These are phyloP conservation scores for Cyrtodaria siliqua DNA, from an alignment of 2,888 invertebrate species.

Conservation along the genomic window DNA sequence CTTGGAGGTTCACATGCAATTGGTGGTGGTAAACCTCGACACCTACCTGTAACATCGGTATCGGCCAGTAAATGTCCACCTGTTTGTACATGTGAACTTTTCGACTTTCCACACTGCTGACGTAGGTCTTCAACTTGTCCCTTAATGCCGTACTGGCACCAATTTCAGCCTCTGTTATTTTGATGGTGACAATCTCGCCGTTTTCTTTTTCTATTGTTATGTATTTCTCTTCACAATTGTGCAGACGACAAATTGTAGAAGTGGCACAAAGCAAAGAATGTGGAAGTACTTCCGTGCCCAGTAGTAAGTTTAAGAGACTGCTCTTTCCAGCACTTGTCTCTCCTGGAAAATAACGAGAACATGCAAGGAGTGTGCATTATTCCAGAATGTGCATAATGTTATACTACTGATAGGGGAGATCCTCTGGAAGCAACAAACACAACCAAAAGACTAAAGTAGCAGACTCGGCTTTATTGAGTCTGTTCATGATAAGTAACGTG, in stretches of 20 bases:
- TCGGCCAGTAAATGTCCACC: constrained; percentile 78
- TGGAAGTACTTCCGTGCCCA: constrained; percentile 76
- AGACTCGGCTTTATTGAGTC: too few species aligned
- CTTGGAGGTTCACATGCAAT: too few species aligned
- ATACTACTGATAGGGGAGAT: too few species aligned
- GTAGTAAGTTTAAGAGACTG: constrained; percentile 77
- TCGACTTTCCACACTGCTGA: constrained; percentile 47
- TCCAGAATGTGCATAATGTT: too few species aligned
- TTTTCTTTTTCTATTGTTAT: constrained; percentile 36
- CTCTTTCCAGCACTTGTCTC: constrained; percentile 83
- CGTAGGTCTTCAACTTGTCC: constrained; percentile 44
- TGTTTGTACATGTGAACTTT: constrained; percentile 66
- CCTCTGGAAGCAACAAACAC: too few species aligned
- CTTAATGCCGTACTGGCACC: constrained; percentile 15
- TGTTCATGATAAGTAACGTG: too few species aligned
- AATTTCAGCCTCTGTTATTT: not conserved
- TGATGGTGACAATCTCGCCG: not conserved
- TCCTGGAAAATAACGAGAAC: constrained; percentile 56
- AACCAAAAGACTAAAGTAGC: too few species aligned
- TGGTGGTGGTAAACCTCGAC: too few species aligned
- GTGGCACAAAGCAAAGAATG: constrained; percentile 79
- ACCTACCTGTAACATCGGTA: constrained; percentile 73
- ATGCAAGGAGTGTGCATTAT: too few species aligned
- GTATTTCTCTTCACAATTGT: constrained; percentile 49
- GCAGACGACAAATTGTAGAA: constrained; percentile 71